Conservation (phyloP, 2,797 vertebrate genomes). For the Enteromius argenteus region DNA sequence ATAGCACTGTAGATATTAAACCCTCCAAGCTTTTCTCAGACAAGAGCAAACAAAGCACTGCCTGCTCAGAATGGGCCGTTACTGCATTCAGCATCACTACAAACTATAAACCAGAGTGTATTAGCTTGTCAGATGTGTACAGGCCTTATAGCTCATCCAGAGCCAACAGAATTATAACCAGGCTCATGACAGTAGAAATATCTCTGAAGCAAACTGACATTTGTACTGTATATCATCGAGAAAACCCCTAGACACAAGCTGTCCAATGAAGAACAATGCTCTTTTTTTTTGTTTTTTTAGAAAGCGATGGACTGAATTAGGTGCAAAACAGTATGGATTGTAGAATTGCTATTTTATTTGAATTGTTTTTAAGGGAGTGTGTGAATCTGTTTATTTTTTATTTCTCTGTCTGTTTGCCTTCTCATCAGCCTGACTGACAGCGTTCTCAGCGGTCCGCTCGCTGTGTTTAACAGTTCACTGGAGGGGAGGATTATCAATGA, state of each 20-base stretch:
- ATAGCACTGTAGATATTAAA: constrained; percentile 18
- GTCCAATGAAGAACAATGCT: not conserved
- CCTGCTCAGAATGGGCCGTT: not conserved
- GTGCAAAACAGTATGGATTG: not conserved
- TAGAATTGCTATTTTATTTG: not conserved
- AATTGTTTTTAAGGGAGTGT: not conserved
- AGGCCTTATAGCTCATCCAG: constrained; percentile 1
- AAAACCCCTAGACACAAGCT: not conserved
- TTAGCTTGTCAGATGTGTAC: constrained; percentile 15
- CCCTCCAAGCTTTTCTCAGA: not conserved
- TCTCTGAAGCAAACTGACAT: not conserved
- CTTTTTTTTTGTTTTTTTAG: constrained; percentile 6
- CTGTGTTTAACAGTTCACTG: constrained; percentile 12
- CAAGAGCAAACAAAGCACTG: constrained; percentile 19
- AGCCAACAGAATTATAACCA: constrained; percentile 14
- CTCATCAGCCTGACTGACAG: not conserved
- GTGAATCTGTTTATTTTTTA: constrained; percentile 47
- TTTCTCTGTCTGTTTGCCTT: not conserved
- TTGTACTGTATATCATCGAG: not conserved
- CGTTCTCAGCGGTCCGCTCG: not conserved
- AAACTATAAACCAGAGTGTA: constrained; percentile 31
- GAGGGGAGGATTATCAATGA: constrained; percentile 19
- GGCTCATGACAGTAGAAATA: constrained; percentile 8
- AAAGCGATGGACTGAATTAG: not conserved
- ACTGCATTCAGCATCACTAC: constrained; percentile 14